Percentiles rank a stretch among this genome's conserved stretches.
Conservation (phyloP, 2,113 vertebrate species). For the Sporophila hypoxantha region DNA sequence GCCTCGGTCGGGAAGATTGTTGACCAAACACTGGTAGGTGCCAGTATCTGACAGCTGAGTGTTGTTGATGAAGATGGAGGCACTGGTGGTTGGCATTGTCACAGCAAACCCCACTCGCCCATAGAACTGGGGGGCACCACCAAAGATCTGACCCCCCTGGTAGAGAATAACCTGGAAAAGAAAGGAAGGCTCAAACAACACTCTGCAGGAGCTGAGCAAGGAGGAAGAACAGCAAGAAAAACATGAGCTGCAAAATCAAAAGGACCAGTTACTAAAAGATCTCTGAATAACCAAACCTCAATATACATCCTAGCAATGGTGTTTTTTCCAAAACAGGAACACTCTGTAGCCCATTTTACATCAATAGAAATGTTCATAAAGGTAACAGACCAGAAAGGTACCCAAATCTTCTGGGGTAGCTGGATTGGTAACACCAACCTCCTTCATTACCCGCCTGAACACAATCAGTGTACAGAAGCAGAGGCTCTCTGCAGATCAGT, state of each 20-base stretch:
- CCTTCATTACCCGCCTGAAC: background rate
- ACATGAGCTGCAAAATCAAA: background rate
- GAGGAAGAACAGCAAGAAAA: background rate
- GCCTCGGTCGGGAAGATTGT: conserved; percentile 93
- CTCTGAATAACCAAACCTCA: background rate
- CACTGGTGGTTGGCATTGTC: conserved; percentile 97
- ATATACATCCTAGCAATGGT: background rate
- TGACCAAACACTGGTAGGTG: conserved; percentile 98
- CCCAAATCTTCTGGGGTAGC: background rate
- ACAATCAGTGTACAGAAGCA: background rate
- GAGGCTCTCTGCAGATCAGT: background rate
- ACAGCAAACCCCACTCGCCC: conserved; percentile 91
- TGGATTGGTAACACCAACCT: background rate
- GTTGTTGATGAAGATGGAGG: conserved; percentile 98
- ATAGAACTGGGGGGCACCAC: conserved; percentile 86
- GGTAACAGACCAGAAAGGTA: background rate
- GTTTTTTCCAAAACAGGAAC: background rate
- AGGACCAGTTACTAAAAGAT: background rate
- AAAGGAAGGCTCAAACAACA: conserved; percentile 35
- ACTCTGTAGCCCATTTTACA: background rate
- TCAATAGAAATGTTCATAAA: background rate
- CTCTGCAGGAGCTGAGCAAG: background rate
- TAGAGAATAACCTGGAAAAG: conserved; percentile 90
- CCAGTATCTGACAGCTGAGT: conserved; percentile 95
- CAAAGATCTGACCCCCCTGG: conserved; percentile 94